Conservation (phyloP, 2,113 vertebrate species). For the Pogonocichla stellata region DNA sequence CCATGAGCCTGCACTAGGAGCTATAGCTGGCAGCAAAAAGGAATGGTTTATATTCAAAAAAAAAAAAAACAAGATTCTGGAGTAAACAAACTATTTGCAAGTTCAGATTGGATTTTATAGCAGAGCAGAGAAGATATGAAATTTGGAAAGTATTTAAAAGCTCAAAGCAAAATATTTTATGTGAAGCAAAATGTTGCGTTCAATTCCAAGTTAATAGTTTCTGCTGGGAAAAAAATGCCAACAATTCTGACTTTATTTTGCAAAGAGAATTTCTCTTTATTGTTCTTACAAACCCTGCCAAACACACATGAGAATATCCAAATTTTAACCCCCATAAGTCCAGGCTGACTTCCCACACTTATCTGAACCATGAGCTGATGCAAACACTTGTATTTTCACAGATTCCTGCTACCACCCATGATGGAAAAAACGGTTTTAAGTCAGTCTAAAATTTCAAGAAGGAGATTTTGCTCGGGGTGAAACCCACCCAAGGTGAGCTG, state of each 20-base stretch:
- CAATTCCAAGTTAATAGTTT: background rate
- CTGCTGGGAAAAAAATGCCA: background rate
- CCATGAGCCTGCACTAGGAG: slow-evolving; percentile 12
- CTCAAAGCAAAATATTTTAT: slow-evolving; percentile 28
- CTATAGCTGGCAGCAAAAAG: slow-evolving; percentile 43
- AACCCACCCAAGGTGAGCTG: background rate
- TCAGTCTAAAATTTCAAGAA: background rate
- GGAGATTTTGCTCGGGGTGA: background rate
- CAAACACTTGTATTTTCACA: background rate
- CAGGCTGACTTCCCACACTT: background rate
- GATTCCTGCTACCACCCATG: background rate
- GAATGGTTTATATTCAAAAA: background rate
- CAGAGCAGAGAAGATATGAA: slow-evolving; percentile 12
- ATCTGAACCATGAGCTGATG: background rate
- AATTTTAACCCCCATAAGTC: background rate
- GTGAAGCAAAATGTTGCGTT: slow-evolving; percentile 9
- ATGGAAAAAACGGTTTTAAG: accelerated
- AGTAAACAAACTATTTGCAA: slow-evolving; percentile 50
- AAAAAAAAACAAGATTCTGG: background rate
- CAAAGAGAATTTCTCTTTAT: background rate
- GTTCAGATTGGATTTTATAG: slow-evolving; percentile 33
- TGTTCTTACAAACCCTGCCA: background rate
- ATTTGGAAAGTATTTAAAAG: slow-evolving; percentile 18
- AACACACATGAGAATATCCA: background rate
- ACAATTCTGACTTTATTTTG: background rate